Base-by-base conservation (phyloP, 2,797 vertebrate species). In the Menidia menidia region DNA sequence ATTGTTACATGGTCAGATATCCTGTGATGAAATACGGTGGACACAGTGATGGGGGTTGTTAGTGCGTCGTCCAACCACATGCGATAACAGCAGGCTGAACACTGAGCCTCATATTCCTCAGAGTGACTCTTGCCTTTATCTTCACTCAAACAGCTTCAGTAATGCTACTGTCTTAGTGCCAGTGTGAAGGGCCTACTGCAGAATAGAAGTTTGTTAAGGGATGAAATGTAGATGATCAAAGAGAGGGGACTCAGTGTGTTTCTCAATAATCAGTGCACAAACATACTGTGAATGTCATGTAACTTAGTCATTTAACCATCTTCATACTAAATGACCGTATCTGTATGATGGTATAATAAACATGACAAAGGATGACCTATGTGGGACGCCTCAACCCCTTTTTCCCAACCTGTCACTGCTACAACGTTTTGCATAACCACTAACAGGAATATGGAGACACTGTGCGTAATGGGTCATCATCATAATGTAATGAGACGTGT, bases 401-500 rank as follows among this genome's bases (percentile, higher is more conserved):
- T 64, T 73, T 61, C 78, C 64, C 69, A 11, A 48, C 13, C 51
- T 71, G 62, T 80, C 63, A 73, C 44, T 61, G 51, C 79, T 54
- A 48, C 66, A 53, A 81, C 61, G 82, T 58, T 66, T 59, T 66
- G 60, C 68, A 33, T 68, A 53, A 47, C 10, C 64, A 44, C 57
- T 68, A n/a, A 62, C 45, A 30, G 55, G 44, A 64, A 53, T 41
- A 75, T 19, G 45, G 43, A 64, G 68, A 61, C 35, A 55, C 72
- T 39, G 60, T 53, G 14, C 57, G 64, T 41, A n/a, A 50, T 19
- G 67, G 57, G 43, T 78, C 65, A 72, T 84, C 60, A 66, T 82
- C 45, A 77, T 55, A 78, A 67, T 75, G 59, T 78, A 87, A 87
- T 86, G 71, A 87, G 81, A 83, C 69, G 76, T 65, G 68, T 86